A percentile compares a stretch with the other conserved stretches of the same genome.
These are phyloP conservation scores for Campylomormyrus numenius DNA, from an alignment of 2,113 vertebrate genomes.

Conservation along the genomic window DNA sequence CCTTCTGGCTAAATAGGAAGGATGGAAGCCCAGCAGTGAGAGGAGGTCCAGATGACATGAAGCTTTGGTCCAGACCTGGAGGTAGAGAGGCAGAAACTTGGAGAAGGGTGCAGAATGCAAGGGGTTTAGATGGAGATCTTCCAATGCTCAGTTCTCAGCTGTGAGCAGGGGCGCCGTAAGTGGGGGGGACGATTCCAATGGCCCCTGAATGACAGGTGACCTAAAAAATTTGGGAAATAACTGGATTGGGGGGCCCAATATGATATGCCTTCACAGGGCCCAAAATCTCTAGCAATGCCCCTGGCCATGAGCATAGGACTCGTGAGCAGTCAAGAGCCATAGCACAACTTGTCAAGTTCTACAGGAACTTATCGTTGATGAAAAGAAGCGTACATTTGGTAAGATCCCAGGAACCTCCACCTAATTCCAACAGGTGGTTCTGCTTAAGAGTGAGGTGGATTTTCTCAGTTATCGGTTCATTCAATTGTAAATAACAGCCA, in stretches of 20 bases:
- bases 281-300: no score
- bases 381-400: background rate
- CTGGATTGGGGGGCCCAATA: no score
- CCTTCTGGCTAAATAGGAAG: background rate
- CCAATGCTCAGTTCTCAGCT: background rate
- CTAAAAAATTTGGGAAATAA: no score
- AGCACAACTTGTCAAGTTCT: background rate
- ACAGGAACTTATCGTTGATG: background rate
- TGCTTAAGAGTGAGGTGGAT: background rate
- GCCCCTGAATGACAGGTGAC: no score
- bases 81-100: background rate
- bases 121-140: background rate
- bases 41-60: background rate
- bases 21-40: background rate
- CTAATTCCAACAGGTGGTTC: background rate
- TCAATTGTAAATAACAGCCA: background rate
- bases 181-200: no score
- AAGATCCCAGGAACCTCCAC: background rate
- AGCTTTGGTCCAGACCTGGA: background rate
- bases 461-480: background rate
- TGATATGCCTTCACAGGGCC: no score
- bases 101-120: background rate
- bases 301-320: background rate
- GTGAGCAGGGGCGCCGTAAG: background rate
- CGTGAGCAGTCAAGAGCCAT: background rate